Conservation (phyloP, 2,113 vertebrate genomes). For the Oncorhynchus tshawytscha region DNA sequence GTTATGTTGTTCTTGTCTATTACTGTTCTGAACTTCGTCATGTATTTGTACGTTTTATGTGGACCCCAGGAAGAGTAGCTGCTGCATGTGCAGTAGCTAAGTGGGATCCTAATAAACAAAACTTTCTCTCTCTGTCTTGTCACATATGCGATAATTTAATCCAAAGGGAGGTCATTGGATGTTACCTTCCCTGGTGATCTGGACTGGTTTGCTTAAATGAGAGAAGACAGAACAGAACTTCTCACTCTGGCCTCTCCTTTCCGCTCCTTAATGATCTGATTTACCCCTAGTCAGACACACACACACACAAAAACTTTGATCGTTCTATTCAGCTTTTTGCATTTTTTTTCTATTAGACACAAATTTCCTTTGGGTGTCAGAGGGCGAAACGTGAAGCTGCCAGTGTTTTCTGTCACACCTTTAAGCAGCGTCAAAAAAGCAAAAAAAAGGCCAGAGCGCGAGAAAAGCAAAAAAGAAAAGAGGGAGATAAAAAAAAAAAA, state of each 20-base stretch:
- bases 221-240: constrained; percentile 10
- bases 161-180: constrained; percentile 5
- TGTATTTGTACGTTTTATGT: no score
- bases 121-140: no score
- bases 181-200: constrained; percentile 2
- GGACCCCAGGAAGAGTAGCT: no score
- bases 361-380: constrained; percentile 39
- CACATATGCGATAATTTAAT: neutral
- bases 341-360: constrained; percentile 42
- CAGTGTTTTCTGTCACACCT: constrained; percentile 19
- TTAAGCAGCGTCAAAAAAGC: neutral
- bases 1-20: no score
- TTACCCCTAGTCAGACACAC: constrained; percentile 2
- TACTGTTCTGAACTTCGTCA: no score
- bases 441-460: neutral
- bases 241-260: neutral
- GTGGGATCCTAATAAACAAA: no score
- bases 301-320: neutral
- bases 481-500: constrained; percentile 11
- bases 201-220: neutral
- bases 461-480: neutral
- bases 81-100: no score
- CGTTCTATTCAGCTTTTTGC: constrained; percentile 15
- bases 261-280: constrained; percentile 23
- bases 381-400: no score